Base-by-base conservation (phyloP, 2,797 vertebrate species). In the Adelosebastes latens region DNA sequence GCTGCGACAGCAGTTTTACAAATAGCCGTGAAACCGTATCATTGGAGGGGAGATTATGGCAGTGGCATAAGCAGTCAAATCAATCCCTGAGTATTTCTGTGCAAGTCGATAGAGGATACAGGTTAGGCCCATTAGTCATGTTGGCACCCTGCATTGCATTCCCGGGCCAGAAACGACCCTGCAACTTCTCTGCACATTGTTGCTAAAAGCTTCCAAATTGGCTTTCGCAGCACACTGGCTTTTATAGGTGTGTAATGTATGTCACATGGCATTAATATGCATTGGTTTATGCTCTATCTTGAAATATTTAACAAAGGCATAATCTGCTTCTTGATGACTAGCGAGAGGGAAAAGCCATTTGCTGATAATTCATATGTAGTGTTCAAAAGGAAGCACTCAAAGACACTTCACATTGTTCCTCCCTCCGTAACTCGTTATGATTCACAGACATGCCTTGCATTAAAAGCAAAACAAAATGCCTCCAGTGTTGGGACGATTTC, bases 41-140 rank as follows among this genome's bases (percentile, higher is more conserved):
- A 93, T 90, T 91, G 89, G 87, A 84, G 84, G 79, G 81, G 80
- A 92, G 92, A 95, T 94, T 92, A 94, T 90, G 62, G 91, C 75
- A 39, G 75, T 69, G 83, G 89, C 83, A 92, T 91, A 93, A 92
- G 88, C 89, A 94, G 92, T 94, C 90, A 91, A 92, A 95, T 95
- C 94, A 93, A 92, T 95, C 91, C 92, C 87, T 55, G 86, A 75
- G 90, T 90, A 91, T 94, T 95, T 94, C 90, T 89, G 90, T 87
- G 89, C 77, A 56, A 83, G 92, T 94, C 88, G 87, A 94, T 94
- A 91, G 76, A 81, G 82, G 85, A 92, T 88, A 85, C 93, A 92
- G 91, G 92, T 92, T 87, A 77, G 91, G 77, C 83, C 88, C 89
- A 96, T 95, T 94, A 94, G 92, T 96, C 94, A 95, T 88, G 89